Evolutionary conservation across 2,797 vertebrate genomes (phyloP), one percentile per base, ranked within the genome.

Genomic region (Epinephelus coioides): DNA sequence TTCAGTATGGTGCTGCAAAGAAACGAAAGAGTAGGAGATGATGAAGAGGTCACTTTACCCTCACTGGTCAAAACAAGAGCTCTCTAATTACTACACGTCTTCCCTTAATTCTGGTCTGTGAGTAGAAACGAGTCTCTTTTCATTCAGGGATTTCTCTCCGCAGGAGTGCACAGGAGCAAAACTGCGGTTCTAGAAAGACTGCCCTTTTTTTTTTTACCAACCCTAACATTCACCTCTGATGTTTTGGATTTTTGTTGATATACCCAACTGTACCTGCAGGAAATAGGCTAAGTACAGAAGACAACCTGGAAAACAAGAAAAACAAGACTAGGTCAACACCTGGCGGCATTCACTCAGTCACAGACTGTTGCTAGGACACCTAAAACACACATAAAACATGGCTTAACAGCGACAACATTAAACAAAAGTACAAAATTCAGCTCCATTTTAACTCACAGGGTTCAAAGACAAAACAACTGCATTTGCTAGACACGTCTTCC

Each of bases 1-100:
- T 65, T 79, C 67, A 75, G 76, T 30, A 40, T 6, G 38, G 38
- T n/a, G 54, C 30, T 21, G 9, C 11, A 64, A 11, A 73, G 46
- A 67, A 53, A 54, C 69, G n/a, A 21, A 12, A 57, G 17, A 69
- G 63, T 50, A 63, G 43, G 17, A 46, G 69, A 69, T 27, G 69
- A 85, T 44, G 77, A 76, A 84, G 78, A 85, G 81, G 75, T 83
- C 57, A 74, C 75, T 76, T 79, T n/a, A 60, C 25, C 43, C 63
- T 56, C 60, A 12, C 49, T 68, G 67, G 34, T 54, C 56, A 25
- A 68, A 81, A 80, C 54, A 80, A 80, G 77, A 81, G 74, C 68
- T 69, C 61, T 64, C 46, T 74, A 70, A 87, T 78, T 57, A 76
- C 55, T 1, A 65, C 50, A 19, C 17, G 7, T 57, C 55, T 59